phyloP scores from a whole-genome alignment of 2,888 invertebrate genomes.

The Herminia tarsipennalis region DNA sequence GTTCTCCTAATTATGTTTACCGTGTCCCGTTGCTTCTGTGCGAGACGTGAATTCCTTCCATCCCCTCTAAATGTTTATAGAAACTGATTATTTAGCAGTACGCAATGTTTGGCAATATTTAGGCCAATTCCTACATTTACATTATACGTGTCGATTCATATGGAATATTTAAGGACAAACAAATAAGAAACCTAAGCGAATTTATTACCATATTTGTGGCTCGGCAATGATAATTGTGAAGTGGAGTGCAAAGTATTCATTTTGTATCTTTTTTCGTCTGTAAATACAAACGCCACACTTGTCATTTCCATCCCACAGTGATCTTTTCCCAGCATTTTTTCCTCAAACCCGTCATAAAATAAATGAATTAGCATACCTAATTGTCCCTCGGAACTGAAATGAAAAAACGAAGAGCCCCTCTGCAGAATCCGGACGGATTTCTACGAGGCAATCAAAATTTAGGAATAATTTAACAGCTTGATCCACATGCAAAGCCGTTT shows the following conservation, averaged over 20 bases:
- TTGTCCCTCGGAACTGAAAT: slow-evolving; percentile 74
- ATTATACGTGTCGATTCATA: slow-evolving; percentile 32
- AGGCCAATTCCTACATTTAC: slow-evolving; percentile 30
- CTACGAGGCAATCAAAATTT: slow-evolving; percentile 79
- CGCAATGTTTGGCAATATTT: slow-evolving; percentile 35
- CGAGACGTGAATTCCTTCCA: slow-evolving; percentile 53
- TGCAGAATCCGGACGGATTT: slow-evolving; percentile 67
- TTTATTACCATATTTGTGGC: slow-evolving; percentile 24
- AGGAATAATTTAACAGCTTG: slow-evolving; percentile 70
- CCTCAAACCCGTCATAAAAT: slow-evolving; percentile 72
- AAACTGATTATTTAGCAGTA: slow-evolving; percentile 50
- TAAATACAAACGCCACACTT: slow-evolving; percentile 34
- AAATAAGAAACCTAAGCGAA: slow-evolving; percentile 18
- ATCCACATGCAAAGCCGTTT: slow-evolving; percentile 71
- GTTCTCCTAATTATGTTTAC: slow-evolving; percentile 75
- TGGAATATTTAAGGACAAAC: slow-evolving; percentile 22
- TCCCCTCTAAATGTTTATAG: slow-evolving; percentile 56
- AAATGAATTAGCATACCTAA: slow-evolving; percentile 82
- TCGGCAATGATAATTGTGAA: neutral
- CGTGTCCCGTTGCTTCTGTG: slow-evolving; percentile 55
- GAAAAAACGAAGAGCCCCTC: slow-evolving; percentile 71
- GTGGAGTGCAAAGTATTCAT: slow-evolving; percentile 10
- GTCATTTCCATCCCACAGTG: slow-evolving; percentile 63
- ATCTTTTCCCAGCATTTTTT: slow-evolving; percentile 64
- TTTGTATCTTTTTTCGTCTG: slow-evolving; percentile 19